Evolutionary conservation across 2,888 invertebrate species (phyloP), one percentile per base, ranked within the genome.

Genomic region (Choreutis nemorana): DNA sequence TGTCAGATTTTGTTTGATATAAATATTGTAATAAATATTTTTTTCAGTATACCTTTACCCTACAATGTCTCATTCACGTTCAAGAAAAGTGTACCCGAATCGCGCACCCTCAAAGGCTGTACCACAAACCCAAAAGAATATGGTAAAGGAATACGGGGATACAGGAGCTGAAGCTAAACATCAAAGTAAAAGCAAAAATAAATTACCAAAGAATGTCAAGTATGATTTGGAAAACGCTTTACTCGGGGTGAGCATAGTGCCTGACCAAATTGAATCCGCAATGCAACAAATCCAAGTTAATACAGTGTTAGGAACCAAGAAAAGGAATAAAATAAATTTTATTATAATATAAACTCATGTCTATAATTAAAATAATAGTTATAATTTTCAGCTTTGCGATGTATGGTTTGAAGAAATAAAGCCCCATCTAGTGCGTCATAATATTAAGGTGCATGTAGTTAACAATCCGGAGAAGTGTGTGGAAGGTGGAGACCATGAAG

Each of bases 321-420:
- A 18, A 18, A 6, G 18, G 5, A 6, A 18, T 18, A 18, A 6
- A 18, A 18, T 8, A 5, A 18, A 6, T 18, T 18, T 18, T 18
- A 18, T 18, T 18, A 8, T n/a, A n/a, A n/a, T n/a, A n/a, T n/a
- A n/a, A n/a, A n/a, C 4, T 18, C 18, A 18, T 6, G 18, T 18
- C 18, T 18, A 8, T 6, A 6, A 18, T 18, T 18, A 8, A 18
- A 18, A 18, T 6, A 18, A 8, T 18, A 18, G 8, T 18, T 18
- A 18, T 18, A 8, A 18, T 18, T 61, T 61, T 28, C 51, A 77
- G 78, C 43, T 75, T 29, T 79, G 80, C 36, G 72, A 78, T 44
- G 64, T 72, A 10, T 78, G 79, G 78, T 78, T 78, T 39, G 71
- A 67, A 29, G 72, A 75, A 26, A 73, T 75, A 34, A 80, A 78